Conservation (phyloP, 37 sponge, comb jelly and placozoan species). For the Halisarca cf. caerulea region DNA sequence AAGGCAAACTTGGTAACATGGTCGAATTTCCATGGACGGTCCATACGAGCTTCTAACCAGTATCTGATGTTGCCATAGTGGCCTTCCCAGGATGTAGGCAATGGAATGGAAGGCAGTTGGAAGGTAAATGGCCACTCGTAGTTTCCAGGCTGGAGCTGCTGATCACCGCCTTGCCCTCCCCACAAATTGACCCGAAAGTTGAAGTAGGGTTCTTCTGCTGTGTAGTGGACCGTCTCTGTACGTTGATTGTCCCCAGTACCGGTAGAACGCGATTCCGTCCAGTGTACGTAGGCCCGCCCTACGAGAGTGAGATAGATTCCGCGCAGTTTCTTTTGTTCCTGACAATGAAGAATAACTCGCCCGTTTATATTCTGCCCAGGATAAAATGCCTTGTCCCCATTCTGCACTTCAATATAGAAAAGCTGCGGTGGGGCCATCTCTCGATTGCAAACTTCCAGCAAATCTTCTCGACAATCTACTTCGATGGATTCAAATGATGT, state of each 20-base stretch:
- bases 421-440: slow-evolving; percentile 22
- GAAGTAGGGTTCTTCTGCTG: neutral
- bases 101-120: slow-evolving; percentile 6
- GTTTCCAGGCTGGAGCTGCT: slow-evolving; percentile 31
- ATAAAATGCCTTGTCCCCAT: slow-evolving; percentile 17
- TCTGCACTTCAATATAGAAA: slow-evolving; percentile 6
- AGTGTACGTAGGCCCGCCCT: slow-evolving; percentile 62
- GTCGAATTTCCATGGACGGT: slow-evolving; percentile 44
- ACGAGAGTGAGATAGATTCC: slow-evolving; percentile 35
- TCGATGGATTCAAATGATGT: no score
- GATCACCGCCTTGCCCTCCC: slow-evolving; percentile 20
- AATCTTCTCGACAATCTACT: no score
- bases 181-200: neutral
- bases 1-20: slow-evolving; percentile 17
- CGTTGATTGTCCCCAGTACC: slow-evolving; percentile 39
- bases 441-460: no score
- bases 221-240: slow-evolving; percentile 49
- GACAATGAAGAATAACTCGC: slow-evolving; percentile 14
- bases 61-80: slow-evolving; percentile 56
- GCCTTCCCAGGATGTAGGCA: slow-evolving; percentile 32
- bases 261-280: slow-evolving; percentile 49
- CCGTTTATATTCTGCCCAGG: slow-evolving; percentile 44
- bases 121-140: slow-evolving; percentile 47
- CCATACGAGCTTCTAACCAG: slow-evolving; percentile 42
- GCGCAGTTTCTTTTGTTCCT: slow-evolving; percentile 31